Conservation (phyloP, 2,113 vertebrate genomes). For the Brevimyrus niger region DNA sequence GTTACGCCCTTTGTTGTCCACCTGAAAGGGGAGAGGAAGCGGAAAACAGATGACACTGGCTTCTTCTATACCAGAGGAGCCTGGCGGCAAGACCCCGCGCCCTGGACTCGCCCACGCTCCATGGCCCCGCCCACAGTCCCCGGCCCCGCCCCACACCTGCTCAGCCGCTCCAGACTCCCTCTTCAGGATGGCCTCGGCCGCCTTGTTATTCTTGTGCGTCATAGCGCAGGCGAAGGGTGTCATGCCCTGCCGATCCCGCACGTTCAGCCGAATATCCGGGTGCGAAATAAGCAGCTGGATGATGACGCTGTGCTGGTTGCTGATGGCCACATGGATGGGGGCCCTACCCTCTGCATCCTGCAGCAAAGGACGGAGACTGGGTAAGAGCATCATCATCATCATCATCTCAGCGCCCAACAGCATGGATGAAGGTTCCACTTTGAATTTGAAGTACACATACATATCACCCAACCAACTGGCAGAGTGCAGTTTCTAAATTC, state of each 20-base stretch:
- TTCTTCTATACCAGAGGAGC: neutral
- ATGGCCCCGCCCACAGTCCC: neutral
- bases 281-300: conserved; percentile 95
- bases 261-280: conserved; percentile 80
- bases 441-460: neutral
- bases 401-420: neutral
- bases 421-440: neutral
- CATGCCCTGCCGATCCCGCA: conserved; percentile 89
- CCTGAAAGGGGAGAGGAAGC: conserved; percentile 49
- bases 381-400: neutral
- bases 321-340: conserved; percentile 89
- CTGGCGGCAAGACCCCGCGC: neutral
- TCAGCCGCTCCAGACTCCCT: conserved; percentile 91
- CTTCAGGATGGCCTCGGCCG: conserved; percentile 90
- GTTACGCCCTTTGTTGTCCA: conserved; percentile 96
- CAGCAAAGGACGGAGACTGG: neutral
- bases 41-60: neutral
- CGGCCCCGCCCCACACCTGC: conserved; percentile 61
- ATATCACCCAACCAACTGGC: neutral
- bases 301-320: conserved; percentile 87
- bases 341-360: conserved; percentile 93
- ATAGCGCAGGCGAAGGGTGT: conserved; percentile 96
- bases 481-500: neutral
- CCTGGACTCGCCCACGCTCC: too few species aligned
- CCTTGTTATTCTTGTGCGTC: conserved; percentile 96